These are phyloP conservation scores for Isotomurus palustris DNA, from an alignment of 2,888 invertebrate genomes.

Conservation along the genomic window DNA sequence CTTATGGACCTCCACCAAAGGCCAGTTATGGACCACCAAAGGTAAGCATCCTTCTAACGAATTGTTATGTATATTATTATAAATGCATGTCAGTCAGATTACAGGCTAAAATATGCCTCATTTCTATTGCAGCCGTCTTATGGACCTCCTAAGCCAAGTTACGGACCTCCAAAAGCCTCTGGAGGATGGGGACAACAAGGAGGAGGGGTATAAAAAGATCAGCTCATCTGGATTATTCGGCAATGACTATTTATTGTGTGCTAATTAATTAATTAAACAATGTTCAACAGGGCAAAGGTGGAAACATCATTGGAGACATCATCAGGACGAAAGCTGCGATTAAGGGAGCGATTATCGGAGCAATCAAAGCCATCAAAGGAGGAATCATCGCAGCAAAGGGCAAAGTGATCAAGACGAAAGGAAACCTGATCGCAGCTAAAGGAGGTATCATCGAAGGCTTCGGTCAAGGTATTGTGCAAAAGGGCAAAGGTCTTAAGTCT, in stretches of 20 bases:
- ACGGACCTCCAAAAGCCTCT: conserved; percentile 2
- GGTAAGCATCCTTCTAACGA: background rate
- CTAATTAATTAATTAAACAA: background rate
- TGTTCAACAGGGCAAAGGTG: conserved; percentile 26
- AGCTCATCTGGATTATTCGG: too few relatives aligned
- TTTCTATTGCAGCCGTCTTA: too few relatives aligned
- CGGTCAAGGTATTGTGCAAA: conserved; percentile 72
- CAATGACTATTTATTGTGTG: too few relatives aligned
- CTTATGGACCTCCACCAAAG: conserved; percentile 26
- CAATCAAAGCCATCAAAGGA: conserved; percentile 81
- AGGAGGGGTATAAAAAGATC: conserved; percentile 1
- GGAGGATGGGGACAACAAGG: conserved; percentile 6
- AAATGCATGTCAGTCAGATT: too few relatives aligned
- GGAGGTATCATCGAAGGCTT: conserved; percentile 75
- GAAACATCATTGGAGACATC: conserved; percentile 41
- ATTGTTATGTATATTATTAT: background rate
- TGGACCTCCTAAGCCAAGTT: conserved; percentile 24
- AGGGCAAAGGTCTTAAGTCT: conserved; percentile 51
- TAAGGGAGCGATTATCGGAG: conserved; percentile 71
- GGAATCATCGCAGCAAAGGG: conserved; percentile 83
- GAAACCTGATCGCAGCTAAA: conserved; percentile 66
- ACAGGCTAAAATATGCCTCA: too few relatives aligned
- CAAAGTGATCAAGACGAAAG: conserved; percentile 78
- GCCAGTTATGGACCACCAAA: conserved; percentile 31
- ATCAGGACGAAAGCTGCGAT: conserved; percentile 44